Base-by-base conservation (phyloP, 2,113 vertebrate species). In the Engystomops pustulosus region DNA sequence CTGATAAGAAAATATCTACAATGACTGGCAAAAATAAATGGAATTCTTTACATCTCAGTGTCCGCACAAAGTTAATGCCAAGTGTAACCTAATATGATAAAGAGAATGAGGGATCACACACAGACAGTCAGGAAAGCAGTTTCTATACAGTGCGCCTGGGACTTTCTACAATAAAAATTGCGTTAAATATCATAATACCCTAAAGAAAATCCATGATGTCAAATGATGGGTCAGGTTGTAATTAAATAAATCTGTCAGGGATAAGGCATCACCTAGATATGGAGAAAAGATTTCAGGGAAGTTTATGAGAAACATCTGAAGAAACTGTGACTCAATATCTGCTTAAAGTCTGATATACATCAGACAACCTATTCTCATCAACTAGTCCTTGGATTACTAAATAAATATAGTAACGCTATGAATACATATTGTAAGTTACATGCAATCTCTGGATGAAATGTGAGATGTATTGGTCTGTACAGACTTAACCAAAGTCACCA, bases 201-300 rank as follows among this genome's bases (percentile, higher is more conserved):
- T 72, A 88, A 81, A 71, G 69, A 69, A 84, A 86, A 80, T 4
- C 71, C 49, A 87, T 47, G 17, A 77, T 65, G 17, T 67, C 65
- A 85, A 79, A 55, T 58, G 77, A 44, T 30, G 41, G 0, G 1
- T 49, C 20, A 20, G 47, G 62, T 15, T n/a, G 47, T 84, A 62
- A 86, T 86, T 78, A 62, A 67, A 49, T 32, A 0, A 69, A 84
- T 0, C 80, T 27, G 55, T 34, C 51, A 27, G 79, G 85, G 79
- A 25, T 65, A 68, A 30, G 27, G 78, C 53, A 47, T 38, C 60
- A 82, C 36, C 53, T 34, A 62, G 67, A 78, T 67, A 80, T 0
- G 0, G 77, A 80, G 80, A 84, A 68, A 1, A 49, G 58, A 78
- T 70, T 78, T 87, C 84, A 44, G 83, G 47, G 72, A 84, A 32